Base-by-base conservation (phyloP, 2,797 vertebrate species). In the Emydoidea blandingii region DNA sequence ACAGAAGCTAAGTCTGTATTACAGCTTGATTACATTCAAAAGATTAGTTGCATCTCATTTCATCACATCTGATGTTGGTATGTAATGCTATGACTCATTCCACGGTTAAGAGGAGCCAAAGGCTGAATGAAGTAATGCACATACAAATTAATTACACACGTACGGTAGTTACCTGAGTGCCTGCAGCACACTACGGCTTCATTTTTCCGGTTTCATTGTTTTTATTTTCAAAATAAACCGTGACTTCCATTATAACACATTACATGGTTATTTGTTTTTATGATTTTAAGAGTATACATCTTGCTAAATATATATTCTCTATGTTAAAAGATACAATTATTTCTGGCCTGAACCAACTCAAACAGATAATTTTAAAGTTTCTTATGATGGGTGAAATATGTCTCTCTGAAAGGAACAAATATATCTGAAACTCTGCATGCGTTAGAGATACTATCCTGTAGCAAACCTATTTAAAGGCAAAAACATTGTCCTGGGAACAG, bases 121-220 rank as follows among this genome's bases (percentile, higher is more conserved):
- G 83, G 29, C 11, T 2, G 92, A 96, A 98, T 99, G 98, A 99
- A 98, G 98, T 99, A 98, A 99, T 98, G 98, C 98, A 95, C 91
- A 95, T 89, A 96, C 94, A 93, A 96, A 94, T 96, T 97, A 98
- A 98, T 98, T 98, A 98, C 86, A 97, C 89, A 94, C 94, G 95
- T n/a, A n/a, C n/a, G n/a, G n/a, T 94, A 98, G 92, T 88, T 29
- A 54, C 82, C 81, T 72, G 68, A 91, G 81, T 31, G 81, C 94
- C 96, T 94, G 78, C 94, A 92, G 87, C 93, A 83, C 31, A 57
- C 54, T 37, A 86, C 9, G 29, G 47, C 54, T 86, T 72, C 85
- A 3, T 78, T 59, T 83, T 92, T 92, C 82, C 49, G 31, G 86
- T 76, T 87, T 80, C 79, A 90, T 87, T 81, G 25, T 44, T 93